These are phyloP conservation scores for Bostrychus sinensis DNA, from an alignment of 2,113 vertebrate species.

Conservation along the genomic window DNA sequence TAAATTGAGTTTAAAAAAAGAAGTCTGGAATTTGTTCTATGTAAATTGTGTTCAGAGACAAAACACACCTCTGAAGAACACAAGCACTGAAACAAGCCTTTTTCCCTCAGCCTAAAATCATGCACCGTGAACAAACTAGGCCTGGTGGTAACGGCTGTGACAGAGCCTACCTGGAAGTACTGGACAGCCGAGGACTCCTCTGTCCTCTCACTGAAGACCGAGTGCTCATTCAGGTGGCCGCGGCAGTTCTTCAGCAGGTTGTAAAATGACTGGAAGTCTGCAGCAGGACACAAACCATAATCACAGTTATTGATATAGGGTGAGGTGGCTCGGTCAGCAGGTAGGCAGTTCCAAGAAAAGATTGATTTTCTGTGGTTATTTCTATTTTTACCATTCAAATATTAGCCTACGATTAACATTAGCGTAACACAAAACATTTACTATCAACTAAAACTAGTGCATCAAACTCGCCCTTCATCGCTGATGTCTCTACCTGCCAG, in stretches of 20 bases:
- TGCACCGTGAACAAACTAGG: not conserved
- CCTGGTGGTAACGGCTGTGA: constrained; percentile 3
- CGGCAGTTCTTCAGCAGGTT: constrained; percentile 93
- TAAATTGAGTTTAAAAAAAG: not conserved
- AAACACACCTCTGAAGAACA: not conserved
- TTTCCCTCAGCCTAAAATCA: not conserved
- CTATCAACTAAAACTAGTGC: no score
- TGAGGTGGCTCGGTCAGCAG: no score
- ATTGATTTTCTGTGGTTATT: no score
- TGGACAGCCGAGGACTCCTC: constrained; percentile 97
- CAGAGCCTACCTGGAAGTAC: constrained; percentile 98
- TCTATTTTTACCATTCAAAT: no score
- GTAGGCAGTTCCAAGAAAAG: no score
- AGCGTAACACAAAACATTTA: no score
- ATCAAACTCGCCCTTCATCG: no score
- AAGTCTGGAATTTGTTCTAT: not conserved
- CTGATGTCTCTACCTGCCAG: no score
- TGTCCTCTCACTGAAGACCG: constrained; percentile 93
- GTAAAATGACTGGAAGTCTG: constrained; percentile 96
- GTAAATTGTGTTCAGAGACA: not conserved
- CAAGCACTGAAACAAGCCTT: not conserved
- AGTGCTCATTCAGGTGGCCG: constrained; percentile 84
- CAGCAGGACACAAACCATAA: no score
- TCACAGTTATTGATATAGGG: no score
- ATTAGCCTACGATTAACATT: no score